These are phyloP conservation scores for Rhynchomys soricoides DNA, from an alignment of 2,113 vertebrate species.

Conservation along the genomic window DNA sequence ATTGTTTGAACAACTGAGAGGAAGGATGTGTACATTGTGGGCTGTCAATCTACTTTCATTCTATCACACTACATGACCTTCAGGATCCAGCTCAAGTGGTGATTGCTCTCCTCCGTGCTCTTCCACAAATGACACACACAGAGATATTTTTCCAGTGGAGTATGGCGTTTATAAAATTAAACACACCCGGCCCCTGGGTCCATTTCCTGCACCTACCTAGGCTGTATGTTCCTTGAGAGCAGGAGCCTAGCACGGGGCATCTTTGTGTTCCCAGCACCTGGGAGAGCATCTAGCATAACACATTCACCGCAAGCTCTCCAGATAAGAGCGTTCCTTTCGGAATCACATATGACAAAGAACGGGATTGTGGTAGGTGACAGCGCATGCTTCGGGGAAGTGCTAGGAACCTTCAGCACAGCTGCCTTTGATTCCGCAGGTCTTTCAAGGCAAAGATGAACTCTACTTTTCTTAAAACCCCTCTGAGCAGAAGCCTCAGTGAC, in stretches of 20 bases:
- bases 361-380: neutral
- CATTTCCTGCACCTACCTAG: neutral
- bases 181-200: neutral
- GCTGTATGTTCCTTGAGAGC: neutral
- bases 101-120: neutral
- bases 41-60: neutral
- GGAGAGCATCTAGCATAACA: neutral
- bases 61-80: neutral
- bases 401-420: neutral
- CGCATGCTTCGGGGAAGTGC: neutral
- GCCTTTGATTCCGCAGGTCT: neutral
- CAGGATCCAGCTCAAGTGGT: neutral
- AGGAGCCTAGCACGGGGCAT: neutral
- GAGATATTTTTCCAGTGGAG: neutral
- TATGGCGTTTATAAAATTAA: neutral
- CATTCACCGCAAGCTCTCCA: neutral
- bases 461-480: neutral
- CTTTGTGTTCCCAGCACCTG: neutral
- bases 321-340: neutral
- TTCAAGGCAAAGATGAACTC: fast-evolving
- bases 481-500: neutral
- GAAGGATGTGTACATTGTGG: neutral
- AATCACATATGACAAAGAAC: fast-evolving
- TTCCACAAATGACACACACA: neutral
- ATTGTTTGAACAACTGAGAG: neutral